phyloP scores from a whole-genome alignment of 2,888 invertebrate genomes.

The Scaptomyza parva region DNA sequence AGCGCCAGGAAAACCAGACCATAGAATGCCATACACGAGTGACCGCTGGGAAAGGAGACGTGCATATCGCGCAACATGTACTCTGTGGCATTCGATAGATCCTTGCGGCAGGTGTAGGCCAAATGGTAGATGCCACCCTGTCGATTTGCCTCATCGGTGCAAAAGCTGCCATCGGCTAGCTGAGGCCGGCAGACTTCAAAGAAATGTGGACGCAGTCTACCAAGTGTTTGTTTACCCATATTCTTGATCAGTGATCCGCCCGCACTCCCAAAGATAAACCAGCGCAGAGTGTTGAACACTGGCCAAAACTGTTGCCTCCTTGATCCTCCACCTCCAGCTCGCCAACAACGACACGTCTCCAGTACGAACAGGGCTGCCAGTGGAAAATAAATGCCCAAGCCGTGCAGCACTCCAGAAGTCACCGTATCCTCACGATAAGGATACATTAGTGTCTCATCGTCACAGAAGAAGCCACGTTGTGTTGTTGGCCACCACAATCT shows the following conservation, averaged over 20 bases:
- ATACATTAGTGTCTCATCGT: constrained; percentile 70
- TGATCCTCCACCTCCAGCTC: rapidly evolving
- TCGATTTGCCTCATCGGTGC: constrained; percentile 41
- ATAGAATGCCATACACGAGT: constrained; percentile 68
- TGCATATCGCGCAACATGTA: constrained; percentile 49
- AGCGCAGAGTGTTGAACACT: constrained; percentile 50
- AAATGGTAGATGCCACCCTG: constrained; percentile 48
- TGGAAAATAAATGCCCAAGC: constrained; percentile 55
- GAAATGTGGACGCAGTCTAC: constrained; percentile 76
- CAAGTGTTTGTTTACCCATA: constrained; percentile 61
- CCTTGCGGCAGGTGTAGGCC: constrained; percentile 46
- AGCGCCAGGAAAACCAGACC: constrained; percentile 68
- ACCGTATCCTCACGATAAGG: constrained; percentile 67
- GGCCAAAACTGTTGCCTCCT: constrained; percentile 27
- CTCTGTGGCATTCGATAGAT: constrained; percentile 26
- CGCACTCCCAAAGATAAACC: constrained; percentile 63
- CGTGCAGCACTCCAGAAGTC: constrained; percentile 36
- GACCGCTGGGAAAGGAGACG: constrained; percentile 79
- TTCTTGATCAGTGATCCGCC: constrained; percentile 54
- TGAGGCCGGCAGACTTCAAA: constrained; percentile 67
- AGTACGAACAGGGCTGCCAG: constrained; percentile 35
- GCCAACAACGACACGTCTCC: constrained; percentile 47
- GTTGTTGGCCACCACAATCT: constrained; percentile 39
- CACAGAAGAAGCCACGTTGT: constrained; percentile 75
- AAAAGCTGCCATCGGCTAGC: constrained; percentile 54